Base-by-base conservation (phyloP, 2,797 vertebrate species). In the Alca torda region DNA sequence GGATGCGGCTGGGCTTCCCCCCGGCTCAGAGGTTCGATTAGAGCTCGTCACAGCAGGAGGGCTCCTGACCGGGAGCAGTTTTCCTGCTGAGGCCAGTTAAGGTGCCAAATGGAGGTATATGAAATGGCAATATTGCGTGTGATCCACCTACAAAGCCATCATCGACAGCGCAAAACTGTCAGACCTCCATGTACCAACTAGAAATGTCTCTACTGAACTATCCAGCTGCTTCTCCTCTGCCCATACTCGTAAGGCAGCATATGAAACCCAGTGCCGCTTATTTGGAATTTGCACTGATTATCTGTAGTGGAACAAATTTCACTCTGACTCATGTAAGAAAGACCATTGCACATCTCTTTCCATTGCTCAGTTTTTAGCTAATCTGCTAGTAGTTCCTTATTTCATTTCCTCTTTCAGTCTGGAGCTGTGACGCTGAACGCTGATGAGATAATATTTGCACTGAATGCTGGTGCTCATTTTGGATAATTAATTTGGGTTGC, bases 231-330 rank as follows among this genome's bases (percentile, higher is more conserved):
- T 54, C 23, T 43, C 28, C 37, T 61, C 45, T 21, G 13, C 48
- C 26, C 10, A 0, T 12, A 25, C 15, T 16, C 3, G 56, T 30
- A 48, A 61, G 30, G 12, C 25, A n/a, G 28, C 3, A 0, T n/a
- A 18, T 17, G 50, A 56, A 51, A n/a, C 51, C 30, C 41, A 14
- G 48, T 39, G 41, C 50, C 54, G 33, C 24, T 68, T 35, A 11
- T 2, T 13, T 21, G 31, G 33, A 33, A 21, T 48, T 63, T 50
- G 33, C 43, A 24, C 28, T 39, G 73, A 31, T 48, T 7, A 28
- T 31, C 74, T 45, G 35, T 24, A 45, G 33, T 31, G 56, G 61
- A 45, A 64, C 16, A 41, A 26, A 67, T 63, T 50, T 67, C 41
- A 50, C 46, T 60, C 13, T 39, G 48, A 39, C 25, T 26, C 13